Evolutionary conservation across 2,113 vertebrate species (phyloP).

Genomic region (Sturnira hondurensis): DNA sequence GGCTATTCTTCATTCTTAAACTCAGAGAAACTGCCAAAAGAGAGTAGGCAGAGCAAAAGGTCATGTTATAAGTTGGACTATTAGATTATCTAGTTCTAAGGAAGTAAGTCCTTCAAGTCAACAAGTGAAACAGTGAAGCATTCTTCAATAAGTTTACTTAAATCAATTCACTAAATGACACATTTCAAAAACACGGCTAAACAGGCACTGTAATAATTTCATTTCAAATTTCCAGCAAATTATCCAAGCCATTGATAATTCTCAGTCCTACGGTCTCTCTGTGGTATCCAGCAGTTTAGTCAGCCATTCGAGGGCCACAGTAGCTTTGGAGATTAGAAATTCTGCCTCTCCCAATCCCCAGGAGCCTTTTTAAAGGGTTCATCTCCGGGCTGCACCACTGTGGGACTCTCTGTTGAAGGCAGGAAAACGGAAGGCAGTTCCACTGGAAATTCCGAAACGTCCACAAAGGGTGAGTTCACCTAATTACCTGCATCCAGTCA

Average conservation of each 20-base stretch:
- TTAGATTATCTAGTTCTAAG: background rate
- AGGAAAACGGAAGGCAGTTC: background rate
- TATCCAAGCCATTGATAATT: constrained; percentile 40
- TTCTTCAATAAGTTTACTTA: background rate
- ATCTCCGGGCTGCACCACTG: background rate
- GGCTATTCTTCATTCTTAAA: constrained; percentile 6
- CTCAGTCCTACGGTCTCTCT: background rate
- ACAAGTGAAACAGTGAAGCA: background rate
- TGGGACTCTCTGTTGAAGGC: background rate
- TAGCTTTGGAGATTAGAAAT: constrained; percentile 36
- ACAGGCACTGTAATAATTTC: background rate
- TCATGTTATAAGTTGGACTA: background rate
- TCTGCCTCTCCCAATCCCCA: constrained; percentile 31
- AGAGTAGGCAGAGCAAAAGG: background rate
- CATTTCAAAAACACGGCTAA: background rate
- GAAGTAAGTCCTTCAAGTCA: background rate
- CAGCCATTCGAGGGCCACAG: background rate
- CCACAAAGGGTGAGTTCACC: background rate
- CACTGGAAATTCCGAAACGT: background rate
- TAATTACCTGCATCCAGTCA: background rate
- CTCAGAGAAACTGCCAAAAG: background rate
- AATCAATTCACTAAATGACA: background rate
- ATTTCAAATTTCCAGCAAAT: background rate
- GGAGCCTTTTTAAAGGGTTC: background rate
- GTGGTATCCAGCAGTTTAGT: background rate